phyloP scores from a whole-genome alignment of 1,140 invertebrate species.

The Aphidius ervi region DNA sequence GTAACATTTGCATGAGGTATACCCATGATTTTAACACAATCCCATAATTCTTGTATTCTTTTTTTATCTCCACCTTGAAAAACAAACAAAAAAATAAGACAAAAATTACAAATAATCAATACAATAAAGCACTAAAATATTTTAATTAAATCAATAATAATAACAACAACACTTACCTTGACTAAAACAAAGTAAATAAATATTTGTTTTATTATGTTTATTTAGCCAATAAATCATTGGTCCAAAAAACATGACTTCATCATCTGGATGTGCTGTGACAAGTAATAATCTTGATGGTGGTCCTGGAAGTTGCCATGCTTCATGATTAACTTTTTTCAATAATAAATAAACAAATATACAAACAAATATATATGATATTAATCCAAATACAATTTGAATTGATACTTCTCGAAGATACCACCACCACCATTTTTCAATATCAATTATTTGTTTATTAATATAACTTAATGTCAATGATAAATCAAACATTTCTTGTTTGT shows the following conservation, averaged over 20 bases:
- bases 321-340: conserved; percentile 42
- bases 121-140: too few species aligned
- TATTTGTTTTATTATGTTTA: conserved; percentile 59
- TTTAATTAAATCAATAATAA: conserved; percentile 8
- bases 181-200: conserved; percentile 84
- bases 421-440: conserved; percentile 43
- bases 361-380: conserved; percentile 41
- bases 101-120: too few species aligned
- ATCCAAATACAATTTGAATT: conserved; percentile 43
- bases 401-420: conserved; percentile 48
- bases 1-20: conserved; percentile 71
- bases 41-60: conserved; percentile 74
- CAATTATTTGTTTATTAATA: conserved; percentile 33
- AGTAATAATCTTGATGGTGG: conserved; percentile 64
- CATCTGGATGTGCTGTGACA: conserved; percentile 91
- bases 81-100: too few species aligned
- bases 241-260: conserved; percentile 98
- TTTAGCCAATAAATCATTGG: conserved; percentile 75
- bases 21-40: conserved; percentile 73
- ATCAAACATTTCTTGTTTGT: conserved; percentile 19
- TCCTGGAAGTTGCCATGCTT: conserved; percentile 49
- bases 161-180: conserved; percentile 60
- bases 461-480: conserved; percentile 16
- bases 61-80: conserved; percentile 65
- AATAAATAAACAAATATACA: conserved; percentile 44